Conservation (phyloP, 2,888 invertebrate species). For the Acanthosoma haemorrhoidale region DNA sequence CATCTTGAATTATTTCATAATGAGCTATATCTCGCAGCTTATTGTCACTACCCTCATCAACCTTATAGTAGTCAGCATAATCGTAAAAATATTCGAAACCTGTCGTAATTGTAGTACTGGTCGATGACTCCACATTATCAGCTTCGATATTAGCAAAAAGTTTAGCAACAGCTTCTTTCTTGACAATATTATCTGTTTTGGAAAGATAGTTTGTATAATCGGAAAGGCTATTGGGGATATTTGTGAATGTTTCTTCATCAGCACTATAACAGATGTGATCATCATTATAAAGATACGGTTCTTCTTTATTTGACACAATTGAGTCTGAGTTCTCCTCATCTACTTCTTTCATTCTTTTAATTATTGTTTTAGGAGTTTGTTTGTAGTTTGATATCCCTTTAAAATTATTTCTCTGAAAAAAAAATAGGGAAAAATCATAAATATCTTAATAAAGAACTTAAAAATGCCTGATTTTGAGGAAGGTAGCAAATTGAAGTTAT, state of each 20-base stretch:
- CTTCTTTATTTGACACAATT: too few relatives aligned
- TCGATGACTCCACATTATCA: background rate
- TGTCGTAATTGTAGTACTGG: background rate
- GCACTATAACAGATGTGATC: too few relatives aligned
- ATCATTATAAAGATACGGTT: too few relatives aligned
- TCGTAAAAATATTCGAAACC: constrained; percentile 9
- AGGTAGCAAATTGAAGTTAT: too few relatives aligned
- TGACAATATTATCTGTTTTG: too few relatives aligned
- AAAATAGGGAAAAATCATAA: background rate
- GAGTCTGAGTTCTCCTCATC: background rate
- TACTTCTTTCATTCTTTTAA: background rate
- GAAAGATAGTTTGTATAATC: too few relatives aligned
- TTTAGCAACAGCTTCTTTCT: too few relatives aligned
- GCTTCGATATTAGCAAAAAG: too few relatives aligned
- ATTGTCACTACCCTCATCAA: background rate
- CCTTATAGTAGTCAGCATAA: background rate
- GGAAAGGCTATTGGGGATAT: too few relatives aligned
- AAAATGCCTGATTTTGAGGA: too few relatives aligned
- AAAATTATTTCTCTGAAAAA: background rate
- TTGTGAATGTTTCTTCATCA: too few relatives aligned
- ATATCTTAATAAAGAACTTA: too few relatives aligned
- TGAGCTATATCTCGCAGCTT: background rate
- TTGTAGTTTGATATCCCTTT: background rate
- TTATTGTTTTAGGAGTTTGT: background rate
- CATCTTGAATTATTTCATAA: constrained; percentile 10